These are phyloP conservation scores for Papilio xuthus DNA, from an alignment of 1,140 invertebrate species.

Conservation along the genomic window DNA sequence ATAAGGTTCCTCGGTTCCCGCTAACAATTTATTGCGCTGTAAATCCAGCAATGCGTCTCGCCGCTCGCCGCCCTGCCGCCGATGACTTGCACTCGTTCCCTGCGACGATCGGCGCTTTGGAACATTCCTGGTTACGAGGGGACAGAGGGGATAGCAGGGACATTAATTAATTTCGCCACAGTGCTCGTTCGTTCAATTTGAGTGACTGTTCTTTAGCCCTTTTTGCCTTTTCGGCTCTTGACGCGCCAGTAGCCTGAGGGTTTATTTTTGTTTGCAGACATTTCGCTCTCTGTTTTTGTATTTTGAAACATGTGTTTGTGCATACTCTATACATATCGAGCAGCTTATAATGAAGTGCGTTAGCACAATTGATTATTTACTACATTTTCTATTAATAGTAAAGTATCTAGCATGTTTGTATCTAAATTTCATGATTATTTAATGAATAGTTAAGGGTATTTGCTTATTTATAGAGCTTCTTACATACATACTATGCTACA, in stretches of 20 bases:
- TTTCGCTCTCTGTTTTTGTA: slow-evolving; percentile 24
- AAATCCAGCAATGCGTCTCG: slow-evolving; percentile 57
- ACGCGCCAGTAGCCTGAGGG: slow-evolving; percentile 38
- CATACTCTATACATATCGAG: background rate
- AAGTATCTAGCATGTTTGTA: too few species aligned
- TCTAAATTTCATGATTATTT: background rate
- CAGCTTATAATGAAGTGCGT: background rate
- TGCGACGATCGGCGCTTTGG: slow-evolving; percentile 62
- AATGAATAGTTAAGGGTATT: background rate
- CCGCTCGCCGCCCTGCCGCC: slow-evolving; percentile 54
- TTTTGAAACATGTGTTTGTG: slow-evolving; percentile 22
- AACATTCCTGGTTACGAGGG: slow-evolving; percentile 65
- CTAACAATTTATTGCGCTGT: slow-evolving; percentile 70
- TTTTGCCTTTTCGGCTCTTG: slow-evolving; percentile 54
- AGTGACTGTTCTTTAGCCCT: slow-evolving; percentile 61
- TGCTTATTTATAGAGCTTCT: background rate
- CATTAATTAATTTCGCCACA: slow-evolving; percentile 77
- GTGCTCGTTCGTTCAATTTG: slow-evolving; percentile 65
- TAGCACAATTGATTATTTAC: background rate
- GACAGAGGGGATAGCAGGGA: slow-evolving; percentile 45
- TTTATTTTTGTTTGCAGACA: slow-evolving; percentile 37
- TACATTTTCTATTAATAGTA: background rate
- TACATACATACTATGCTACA: too few species aligned
- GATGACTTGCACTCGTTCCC: slow-evolving; percentile 67
- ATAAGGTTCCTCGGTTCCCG: slow-evolving; percentile 65